phyloP scores from a whole-genome alignment of 2,113 vertebrate genomes.

The Cacatua alba region DNA sequence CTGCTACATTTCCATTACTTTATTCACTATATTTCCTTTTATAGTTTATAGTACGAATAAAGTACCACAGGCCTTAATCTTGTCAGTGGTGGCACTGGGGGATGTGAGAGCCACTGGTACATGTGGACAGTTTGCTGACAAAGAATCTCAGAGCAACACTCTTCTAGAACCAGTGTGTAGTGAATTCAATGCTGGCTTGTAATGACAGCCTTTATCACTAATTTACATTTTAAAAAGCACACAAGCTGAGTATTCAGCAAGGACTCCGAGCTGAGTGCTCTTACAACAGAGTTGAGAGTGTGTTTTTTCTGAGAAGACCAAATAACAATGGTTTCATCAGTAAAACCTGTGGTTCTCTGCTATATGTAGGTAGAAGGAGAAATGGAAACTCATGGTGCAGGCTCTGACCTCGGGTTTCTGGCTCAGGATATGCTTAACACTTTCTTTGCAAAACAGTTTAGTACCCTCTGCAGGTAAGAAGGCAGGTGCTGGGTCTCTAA shows the following conservation, averaged over 20 bases:
- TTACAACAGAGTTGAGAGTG: neutral
- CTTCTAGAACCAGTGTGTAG: neutral
- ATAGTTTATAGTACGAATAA: neutral
- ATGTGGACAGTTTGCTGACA: slow-evolving; percentile 8
- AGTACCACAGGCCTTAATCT: neutral
- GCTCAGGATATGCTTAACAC: neutral
- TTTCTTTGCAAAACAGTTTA: accelerated
- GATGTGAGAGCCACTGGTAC: neutral
- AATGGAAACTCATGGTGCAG: neutral
- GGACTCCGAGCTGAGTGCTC: neutral
- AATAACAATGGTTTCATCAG: neutral
- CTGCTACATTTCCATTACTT: neutral
- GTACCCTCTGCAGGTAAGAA: neutral
- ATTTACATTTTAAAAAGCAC: neutral
- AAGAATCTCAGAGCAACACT: neutral
- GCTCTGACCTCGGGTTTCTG: neutral
- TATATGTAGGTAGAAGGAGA: neutral
- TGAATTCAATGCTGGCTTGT: neutral
- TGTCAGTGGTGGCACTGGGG: neutral
- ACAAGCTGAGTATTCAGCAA: neutral
- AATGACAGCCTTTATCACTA: neutral
- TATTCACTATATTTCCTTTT: neutral
- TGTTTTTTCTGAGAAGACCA: neutral
- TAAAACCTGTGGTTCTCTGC: neutral
- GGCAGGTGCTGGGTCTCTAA: neutral